phyloP scores from a whole-genome alignment of 2,113 vertebrate species.

The Neolamprologus toae region DNA sequence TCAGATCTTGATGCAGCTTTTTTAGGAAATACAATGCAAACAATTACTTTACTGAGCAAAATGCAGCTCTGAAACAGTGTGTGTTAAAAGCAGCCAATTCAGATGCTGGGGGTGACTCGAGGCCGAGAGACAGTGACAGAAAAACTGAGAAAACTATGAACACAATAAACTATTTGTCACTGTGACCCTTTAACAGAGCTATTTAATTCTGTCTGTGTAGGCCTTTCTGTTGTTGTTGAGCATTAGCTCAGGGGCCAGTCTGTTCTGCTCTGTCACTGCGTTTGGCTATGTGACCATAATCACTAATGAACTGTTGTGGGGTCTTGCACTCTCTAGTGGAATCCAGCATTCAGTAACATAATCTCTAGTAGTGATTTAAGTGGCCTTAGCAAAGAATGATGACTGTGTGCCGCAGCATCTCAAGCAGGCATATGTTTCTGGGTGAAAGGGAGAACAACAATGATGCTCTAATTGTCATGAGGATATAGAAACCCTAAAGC shows the following conservation, averaged over 20 bases:
- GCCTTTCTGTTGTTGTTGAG: neutral
- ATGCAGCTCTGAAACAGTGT: neutral
- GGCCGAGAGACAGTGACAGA: neutral
- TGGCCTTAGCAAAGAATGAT: slow-evolving; percentile 44
- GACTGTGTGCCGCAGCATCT: slow-evolving; percentile 6
- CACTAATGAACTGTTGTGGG: neutral
- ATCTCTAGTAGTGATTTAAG: slow-evolving; percentile 22
- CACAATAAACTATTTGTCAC: slow-evolving; percentile 1
- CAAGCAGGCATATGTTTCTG: slow-evolving; percentile 14
- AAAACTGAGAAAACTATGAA: slow-evolving; percentile 8
- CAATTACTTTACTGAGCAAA: neutral
- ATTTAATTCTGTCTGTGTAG: neutral
- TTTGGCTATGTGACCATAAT: slow-evolving; percentile 31
- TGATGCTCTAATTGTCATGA: slow-evolving; percentile 37
- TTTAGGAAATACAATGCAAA: neutral
- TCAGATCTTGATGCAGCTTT: neutral
- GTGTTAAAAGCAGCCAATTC: neutral
- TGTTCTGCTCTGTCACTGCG: slow-evolving; percentile 25
- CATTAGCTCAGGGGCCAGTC: neutral
- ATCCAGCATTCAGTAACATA: slow-evolving; percentile 8
- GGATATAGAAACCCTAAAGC: slow-evolving; percentile 24
- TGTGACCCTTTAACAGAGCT: slow-evolving; percentile 19
- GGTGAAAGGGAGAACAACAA: neutral
- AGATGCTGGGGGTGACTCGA: neutral
- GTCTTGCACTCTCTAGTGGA: neutral